Conservation (phyloP, 2,797 vertebrate genomes). For the Spinus pinus region DNA sequence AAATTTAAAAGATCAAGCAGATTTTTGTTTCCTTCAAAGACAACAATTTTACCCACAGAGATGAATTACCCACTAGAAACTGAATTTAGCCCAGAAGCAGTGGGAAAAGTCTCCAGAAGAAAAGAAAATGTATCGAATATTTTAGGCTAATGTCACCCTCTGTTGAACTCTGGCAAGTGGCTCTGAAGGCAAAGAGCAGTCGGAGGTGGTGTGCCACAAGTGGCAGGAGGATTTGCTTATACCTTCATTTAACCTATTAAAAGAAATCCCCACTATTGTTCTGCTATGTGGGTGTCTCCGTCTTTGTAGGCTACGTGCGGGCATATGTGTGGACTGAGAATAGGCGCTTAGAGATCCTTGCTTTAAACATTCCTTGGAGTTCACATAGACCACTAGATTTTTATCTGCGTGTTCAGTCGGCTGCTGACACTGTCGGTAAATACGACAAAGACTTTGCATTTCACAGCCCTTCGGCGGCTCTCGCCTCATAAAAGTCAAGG, state of each 20-base stretch:
- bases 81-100: neutral
- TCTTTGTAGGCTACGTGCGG: neutral
- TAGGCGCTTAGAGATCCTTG: neutral
- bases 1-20: neutral
- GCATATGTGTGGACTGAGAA: neutral
- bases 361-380: neutral
- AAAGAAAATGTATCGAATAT: neutral
- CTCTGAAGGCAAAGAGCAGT: neutral
- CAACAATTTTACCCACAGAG: neutral
- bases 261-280: neutral
- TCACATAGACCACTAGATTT: neutral
- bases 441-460: neutral
- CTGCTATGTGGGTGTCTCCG: neutral
- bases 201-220: neutral
- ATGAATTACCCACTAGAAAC: neutral
- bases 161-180: neutral
- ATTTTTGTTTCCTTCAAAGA: neutral
- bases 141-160: conserved; percentile 15
- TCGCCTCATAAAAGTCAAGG: neutral
- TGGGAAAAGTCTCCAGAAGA: neutral
- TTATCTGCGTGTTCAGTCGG: neutral
- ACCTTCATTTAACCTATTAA: neutral
- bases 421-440: conserved; percentile 13
- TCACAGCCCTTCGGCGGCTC: neutral
- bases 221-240: neutral